phyloP scores from a whole-genome alignment of 1,140 invertebrate genomes.

The Globodera ellingtonae region DNA sequence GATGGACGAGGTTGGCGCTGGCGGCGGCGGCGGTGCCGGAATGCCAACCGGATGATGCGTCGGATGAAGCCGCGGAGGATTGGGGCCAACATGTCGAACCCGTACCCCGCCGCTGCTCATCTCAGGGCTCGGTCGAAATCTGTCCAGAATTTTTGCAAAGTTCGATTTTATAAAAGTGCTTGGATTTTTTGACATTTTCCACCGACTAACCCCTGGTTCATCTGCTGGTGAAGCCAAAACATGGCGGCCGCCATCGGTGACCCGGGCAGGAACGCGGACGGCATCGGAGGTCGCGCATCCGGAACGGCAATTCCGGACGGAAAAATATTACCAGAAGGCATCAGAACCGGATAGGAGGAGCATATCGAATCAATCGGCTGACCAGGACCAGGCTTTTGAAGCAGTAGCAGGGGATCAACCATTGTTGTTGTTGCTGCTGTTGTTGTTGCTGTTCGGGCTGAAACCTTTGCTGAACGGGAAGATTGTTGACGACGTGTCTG shows the following conservation, averaged over 20 bases:
- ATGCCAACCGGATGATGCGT: neutral
- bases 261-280: neutral
- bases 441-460: neutral
- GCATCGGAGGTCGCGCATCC: neutral
- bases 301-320: neutral
- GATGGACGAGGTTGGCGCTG: neutral
- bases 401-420: neutral
- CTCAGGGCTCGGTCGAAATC: neutral
- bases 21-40: too few species aligned
- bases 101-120: neutral
- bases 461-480: neutral
- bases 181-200: neutral
- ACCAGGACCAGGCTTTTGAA: neutral
- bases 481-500: neutral
- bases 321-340: neutral
- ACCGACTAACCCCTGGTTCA: neutral
- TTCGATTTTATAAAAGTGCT: neutral
- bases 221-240: conserved; percentile 25
- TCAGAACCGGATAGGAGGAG: neutral
- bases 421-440: neutral
- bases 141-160: neutral
- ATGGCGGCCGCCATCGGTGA: conserved; percentile 14
- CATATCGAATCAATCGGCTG: neutral
- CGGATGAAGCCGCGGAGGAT: neutral
- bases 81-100: neutral